Evolutionary conservation across 2,113 vertebrate genomes (phyloP).

Genomic region (Centropristis striata): DNA sequence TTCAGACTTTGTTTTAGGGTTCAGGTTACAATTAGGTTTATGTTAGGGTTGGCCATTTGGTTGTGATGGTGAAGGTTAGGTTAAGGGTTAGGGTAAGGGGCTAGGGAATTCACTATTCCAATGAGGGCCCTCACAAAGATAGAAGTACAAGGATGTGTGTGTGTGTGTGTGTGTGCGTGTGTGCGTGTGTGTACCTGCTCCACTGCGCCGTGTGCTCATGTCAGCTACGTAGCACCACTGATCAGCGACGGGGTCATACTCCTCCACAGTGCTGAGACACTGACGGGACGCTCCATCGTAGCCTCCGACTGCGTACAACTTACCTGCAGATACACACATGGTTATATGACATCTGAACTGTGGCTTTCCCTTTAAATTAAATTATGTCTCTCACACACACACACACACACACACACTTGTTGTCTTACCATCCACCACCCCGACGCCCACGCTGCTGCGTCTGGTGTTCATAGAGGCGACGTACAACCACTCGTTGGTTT

Average conservation of each 20-base stretch:
- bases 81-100: too few relatives aligned
- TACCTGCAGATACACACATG: conserved; percentile 82
- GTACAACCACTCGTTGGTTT: conserved; percentile 95
- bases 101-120: too few relatives aligned
- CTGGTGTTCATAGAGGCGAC: conserved; percentile 97
- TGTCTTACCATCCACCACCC: conserved; percentile 93
- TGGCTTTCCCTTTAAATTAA: too few relatives aligned
- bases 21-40: too few relatives aligned
- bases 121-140: too few relatives aligned
- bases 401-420: not conserved
- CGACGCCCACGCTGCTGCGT: conserved; percentile 97
- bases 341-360: too few relatives aligned
- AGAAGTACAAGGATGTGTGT: too few relatives aligned
- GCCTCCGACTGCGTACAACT: conserved; percentile 95
- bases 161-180: too few relatives aligned
- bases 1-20: too few relatives aligned
- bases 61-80: too few relatives aligned
- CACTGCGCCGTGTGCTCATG: conserved; percentile 97
- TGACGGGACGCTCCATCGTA: conserved; percentile 96
- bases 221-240: conserved; percentile 94
- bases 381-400: not conserved
- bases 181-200: conserved; percentile 89
- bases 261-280: conserved; percentile 97
- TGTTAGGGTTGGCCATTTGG: too few relatives aligned
- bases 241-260: conserved; percentile 92